Percentiles rank a stretch among this genome's conserved stretches.
Evolutionary conservation across 2,113 vertebrate species (phyloP).

Genomic region (Entomyzon cyanotis): DNA sequence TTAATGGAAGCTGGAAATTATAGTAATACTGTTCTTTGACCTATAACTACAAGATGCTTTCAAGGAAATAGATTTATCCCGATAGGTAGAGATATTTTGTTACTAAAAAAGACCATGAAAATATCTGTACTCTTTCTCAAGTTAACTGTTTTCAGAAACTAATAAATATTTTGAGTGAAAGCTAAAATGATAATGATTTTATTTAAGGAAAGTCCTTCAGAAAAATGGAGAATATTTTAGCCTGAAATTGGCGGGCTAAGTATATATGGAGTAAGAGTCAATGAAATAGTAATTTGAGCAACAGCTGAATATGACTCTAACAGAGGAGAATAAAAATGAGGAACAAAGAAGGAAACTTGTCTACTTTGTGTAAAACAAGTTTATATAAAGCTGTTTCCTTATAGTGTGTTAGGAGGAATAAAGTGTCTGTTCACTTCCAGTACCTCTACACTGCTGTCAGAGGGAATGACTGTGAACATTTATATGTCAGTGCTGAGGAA

Average conservation of each 20-base stretch:
- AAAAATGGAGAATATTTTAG: not conserved
- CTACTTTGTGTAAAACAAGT: not conserved
- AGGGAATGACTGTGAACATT: not conserved
- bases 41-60: not conserved
- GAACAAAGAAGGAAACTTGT: not conserved
- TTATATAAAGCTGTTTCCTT: not conserved
- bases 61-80: not conserved
- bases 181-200: not conserved
- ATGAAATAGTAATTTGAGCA: not conserved
- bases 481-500: not conserved
- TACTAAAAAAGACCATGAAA: not conserved
- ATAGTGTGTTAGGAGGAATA: not conserved
- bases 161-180: not conserved
- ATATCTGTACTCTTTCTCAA: not conserved
- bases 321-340: not conserved
- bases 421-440: not conserved
- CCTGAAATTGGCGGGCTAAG: fast-evolving
- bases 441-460: not conserved
- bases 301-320: not conserved
- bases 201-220: not conserved
- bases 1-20: not conserved
- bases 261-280: not conserved
- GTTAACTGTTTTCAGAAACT: not conserved
- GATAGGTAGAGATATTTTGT: not conserved
- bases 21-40: not conserved